Evolutionary conservation across 2,888 invertebrate species (phyloP), one percentile per base, ranked within the genome.

Genomic region (Gerris lacustris): DNA sequence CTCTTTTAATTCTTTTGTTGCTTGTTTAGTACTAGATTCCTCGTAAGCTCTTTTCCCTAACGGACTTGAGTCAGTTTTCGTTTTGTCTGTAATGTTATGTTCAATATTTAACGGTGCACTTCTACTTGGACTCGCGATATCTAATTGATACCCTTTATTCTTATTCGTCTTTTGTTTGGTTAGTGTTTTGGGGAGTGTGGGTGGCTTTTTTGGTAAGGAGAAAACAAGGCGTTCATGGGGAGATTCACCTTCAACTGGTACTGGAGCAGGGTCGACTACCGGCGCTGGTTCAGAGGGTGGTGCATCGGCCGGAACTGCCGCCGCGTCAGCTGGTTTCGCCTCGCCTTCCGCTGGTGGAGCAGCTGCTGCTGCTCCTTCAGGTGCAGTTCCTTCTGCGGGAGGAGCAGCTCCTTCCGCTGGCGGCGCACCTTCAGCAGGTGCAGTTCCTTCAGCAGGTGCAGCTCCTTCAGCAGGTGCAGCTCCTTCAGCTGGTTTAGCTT

Each of bases 401-500:
- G 72, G 62, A 44, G 66, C 31, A 44, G 66, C 64, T 15, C 66
- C 64, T 66, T 64, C 71, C 18, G 68, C 68, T 11, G 45, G 45
- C 6, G 71, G 62, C 0, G 71, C 45, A 7, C 55, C 55, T 18
- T 45, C 18, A 62, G 45, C 44, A 45, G 45, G 66, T 6, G 68
- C 63, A 47, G 67, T 43, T 43, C 45, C 18, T 44, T 70, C 66
- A 9, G 69, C 66, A 62, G 69, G 69, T 43, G 64, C 69, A 18
- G 43, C 64, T 1, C 71, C 66, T 69, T 71, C 69, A 31, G 68
- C 64, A n/a, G 67, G 64, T 31, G 70, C 64, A n/a, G 47, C 66
- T 43, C 55, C 71, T 18, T 64, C 67, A 18, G 69, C 9, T 5
- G 71, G 47, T 68, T 75, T 69, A 9, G 77, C 72, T 44, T 67